Percentiles rank a stretch among this genome's conserved stretches.
Conservation (phyloP, 1,140 invertebrate genomes). For the Battus philenor region DNA sequence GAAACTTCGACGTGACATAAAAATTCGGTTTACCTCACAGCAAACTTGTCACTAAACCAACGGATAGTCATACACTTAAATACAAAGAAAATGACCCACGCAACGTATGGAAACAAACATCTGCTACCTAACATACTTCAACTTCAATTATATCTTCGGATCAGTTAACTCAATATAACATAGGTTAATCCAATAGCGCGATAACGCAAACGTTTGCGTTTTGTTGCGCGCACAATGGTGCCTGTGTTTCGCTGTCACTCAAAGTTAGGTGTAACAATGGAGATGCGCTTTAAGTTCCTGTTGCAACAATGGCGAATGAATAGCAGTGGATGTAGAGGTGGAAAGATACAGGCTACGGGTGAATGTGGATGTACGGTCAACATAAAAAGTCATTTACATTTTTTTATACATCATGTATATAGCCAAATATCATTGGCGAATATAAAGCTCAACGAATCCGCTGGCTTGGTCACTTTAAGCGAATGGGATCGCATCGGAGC, state of each 20-base stretch:
- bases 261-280: conserved; percentile 34
- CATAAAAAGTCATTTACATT: conserved; percentile 18
- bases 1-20: no score
- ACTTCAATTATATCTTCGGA: conserved; percentile 20
- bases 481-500: no score
- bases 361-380: conserved; percentile 31
- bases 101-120: conserved; percentile 15
- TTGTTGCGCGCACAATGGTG: conserved; percentile 25
- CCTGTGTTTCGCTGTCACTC: conserved; percentile 42
- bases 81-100: no score
- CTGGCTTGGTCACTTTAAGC: no score
- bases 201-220: conserved; percentile 25
- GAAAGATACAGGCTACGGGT: conserved; percentile 35
- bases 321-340: conserved; percentile 30
- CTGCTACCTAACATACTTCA: conserved; percentile 19
- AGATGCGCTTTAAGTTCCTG: conserved; percentile 37
- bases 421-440: no score
- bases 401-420: no score
- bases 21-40: no score
- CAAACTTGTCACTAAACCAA: no score
- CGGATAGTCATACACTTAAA: no score
- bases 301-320: conserved; percentile 40
- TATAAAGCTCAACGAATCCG: no score
- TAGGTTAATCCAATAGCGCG: conserved; percentile 17
- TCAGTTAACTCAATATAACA: conserved; percentile 25